Conservation (phyloP, 2,797 vertebrate species). For the Perdix hodgsoniae region DNA sequence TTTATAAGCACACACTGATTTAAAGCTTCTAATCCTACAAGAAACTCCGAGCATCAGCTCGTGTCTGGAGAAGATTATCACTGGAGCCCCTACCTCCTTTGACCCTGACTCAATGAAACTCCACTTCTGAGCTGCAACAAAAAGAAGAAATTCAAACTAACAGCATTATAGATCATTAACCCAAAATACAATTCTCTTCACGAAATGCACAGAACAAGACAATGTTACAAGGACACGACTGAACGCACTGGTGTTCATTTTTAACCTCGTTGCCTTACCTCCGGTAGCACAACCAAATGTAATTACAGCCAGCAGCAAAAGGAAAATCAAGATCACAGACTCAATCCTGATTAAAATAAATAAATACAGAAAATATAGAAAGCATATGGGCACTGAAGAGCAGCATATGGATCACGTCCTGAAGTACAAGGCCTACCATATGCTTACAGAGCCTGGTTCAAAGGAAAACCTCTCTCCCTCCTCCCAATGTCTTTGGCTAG, state of each 20-base stretch:
- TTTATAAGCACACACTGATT: neutral
- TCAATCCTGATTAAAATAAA: slow-evolving; percentile 73
- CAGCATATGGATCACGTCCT: slow-evolving; percentile 81
- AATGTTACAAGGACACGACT: slow-evolving; percentile 30
- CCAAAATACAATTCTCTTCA: neutral
- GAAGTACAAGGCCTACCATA: slow-evolving; percentile 77
- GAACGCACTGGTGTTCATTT: slow-evolving; percentile 26
- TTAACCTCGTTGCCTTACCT: slow-evolving; percentile 42
- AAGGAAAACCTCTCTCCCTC: slow-evolving; percentile 70
- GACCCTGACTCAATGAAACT: neutral
- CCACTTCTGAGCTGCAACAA: neutral
- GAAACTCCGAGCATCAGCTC: neutral
- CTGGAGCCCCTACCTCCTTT: slow-evolving; percentile 9
- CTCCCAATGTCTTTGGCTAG: slow-evolving; percentile 74
- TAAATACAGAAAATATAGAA: slow-evolving; percentile 71
- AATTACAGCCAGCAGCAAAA: slow-evolving; percentile 61
- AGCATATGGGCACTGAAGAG: slow-evolving; percentile 79
- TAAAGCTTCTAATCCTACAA: neutral
- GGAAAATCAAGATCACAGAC: slow-evolving; percentile 47
- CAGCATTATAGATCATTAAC: slow-evolving; percentile 24
- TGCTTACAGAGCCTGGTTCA: slow-evolving; percentile 75
- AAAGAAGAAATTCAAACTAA: slow-evolving; percentile 17
- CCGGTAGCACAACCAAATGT: slow-evolving; percentile 62
- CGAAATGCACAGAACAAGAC: neutral
- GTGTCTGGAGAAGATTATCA: neutral